Evolutionary conservation across 2,888 invertebrate genomes (phyloP), one percentile per base, ranked within the genome.

Genomic region (Leptarthrus brevirostris): DNA sequence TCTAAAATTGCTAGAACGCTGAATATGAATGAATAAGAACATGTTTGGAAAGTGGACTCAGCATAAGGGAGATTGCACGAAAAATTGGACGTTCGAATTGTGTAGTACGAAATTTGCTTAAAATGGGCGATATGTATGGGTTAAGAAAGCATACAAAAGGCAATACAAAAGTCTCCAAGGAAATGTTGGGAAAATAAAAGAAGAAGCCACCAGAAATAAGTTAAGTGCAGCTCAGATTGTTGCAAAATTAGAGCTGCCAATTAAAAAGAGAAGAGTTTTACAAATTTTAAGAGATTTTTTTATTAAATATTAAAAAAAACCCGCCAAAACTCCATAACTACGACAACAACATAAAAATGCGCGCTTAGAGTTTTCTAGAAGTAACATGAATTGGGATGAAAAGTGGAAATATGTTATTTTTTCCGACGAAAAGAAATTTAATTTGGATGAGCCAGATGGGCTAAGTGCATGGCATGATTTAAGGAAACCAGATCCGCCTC

Each of bases 171-270:
- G 52, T 52, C 3, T 52, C 52, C 52, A 52, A 52, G 8, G 3
- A 8, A 52, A 52, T 52, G n/a, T n/a, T n/a, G n/a, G n/a, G n/a
- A n/a, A n/a, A n/a, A n/a, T n/a, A n/a, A n/a, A n/a, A n/a, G n/a
- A n/a, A n/a, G n/a, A n/a, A n/a, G n/a, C n/a, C n/a, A n/a, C n/a
- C n/a, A n/a, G n/a, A n/a, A n/a, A n/a, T n/a, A n/a, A n/a, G n/a
- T n/a, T n/a, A 22, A 22, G 24, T 54, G 22, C 54, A 54, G 54
- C 54, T 54, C 54, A 54, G 22, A 54, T 54, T 54, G 54, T 54
- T 3, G 20, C 54, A n/a, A 12, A 54, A 54, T 30, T 54, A 54
- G 2, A 54, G 14, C 54, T 54, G 10, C 24, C 22, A 54, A 54
- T 54, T 20, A 54, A 54, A 54, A 54, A 10, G 18, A 22, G 20